Conservation (phyloP, 2,797 vertebrate genomes). For the Trachurus trachurus region DNA sequence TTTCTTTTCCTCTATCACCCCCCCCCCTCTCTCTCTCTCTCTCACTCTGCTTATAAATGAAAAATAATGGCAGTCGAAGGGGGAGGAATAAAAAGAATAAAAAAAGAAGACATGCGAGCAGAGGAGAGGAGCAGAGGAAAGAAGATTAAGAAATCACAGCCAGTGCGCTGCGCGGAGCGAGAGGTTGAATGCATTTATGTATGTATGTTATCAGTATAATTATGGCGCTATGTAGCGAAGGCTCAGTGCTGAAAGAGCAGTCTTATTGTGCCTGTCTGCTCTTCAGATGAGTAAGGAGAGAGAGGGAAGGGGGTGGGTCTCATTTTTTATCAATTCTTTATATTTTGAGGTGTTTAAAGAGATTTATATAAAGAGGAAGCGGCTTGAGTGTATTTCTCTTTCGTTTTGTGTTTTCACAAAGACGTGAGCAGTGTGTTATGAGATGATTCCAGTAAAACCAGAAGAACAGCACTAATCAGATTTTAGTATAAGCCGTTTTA, state of each 20-base stretch:
- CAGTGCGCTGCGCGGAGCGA: conserved; percentile 75
- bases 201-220: conserved; percentile 87
- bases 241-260: conserved; percentile 83
- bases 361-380: conserved; percentile 60
- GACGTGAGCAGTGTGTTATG: conserved; percentile 29
- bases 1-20: conserved; percentile 46
- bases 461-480: conserved; percentile 41
- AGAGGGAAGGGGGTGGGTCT: conserved; percentile 59
- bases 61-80: conserved; percentile 90
- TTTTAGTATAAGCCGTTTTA: conserved; percentile 32
- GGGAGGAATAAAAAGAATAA: conserved; percentile 82
- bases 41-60: conserved; percentile 84
- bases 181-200: conserved; percentile 85
- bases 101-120: conserved; percentile 78
- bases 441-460: conserved; percentile 48
- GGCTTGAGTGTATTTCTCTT: conserved; percentile 35
- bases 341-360: conserved; percentile 73
- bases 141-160: conserved; percentile 85
- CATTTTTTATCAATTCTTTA: conserved; percentile 61
- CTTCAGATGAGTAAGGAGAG: conserved; percentile 70
- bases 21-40: conserved; percentile 68
- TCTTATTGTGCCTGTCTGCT: conserved; percentile 83
- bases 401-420: conserved; percentile 43
- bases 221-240: conserved; percentile 77
- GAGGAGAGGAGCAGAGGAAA: conserved; percentile 75